Conservation (phyloP, 2,797 vertebrate species). For the Halcyon chelicuti region DNA sequence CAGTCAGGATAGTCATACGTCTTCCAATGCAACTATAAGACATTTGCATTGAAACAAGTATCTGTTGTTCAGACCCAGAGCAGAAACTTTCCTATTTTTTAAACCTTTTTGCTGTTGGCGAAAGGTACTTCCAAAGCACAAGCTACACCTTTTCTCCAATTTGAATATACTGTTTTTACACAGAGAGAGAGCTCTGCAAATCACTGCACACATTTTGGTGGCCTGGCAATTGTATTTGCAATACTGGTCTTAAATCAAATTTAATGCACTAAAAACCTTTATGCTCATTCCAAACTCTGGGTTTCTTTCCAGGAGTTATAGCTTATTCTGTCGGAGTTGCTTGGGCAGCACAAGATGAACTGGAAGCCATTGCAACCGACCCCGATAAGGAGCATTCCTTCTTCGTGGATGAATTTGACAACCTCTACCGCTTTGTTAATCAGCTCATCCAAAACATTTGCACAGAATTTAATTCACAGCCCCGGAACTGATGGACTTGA, state of each 20-base stretch:
- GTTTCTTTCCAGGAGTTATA: conserved; percentile 87
- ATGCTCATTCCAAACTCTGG: background rate
- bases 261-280: background rate
- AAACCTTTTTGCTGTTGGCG: background rate
- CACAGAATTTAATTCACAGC: conserved; percentile 97
- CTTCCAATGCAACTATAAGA: background rate
- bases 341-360: conserved; percentile 96
- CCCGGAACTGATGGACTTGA: conserved; percentile 86
- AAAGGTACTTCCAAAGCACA: background rate
- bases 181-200: background rate
- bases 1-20: background rate
- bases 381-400: conserved; percentile 94
- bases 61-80: background rate
- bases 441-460: conserved; percentile 96
- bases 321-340: conserved; percentile 94
- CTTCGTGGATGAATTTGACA: conserved; percentile 97
- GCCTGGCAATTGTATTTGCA: background rate
- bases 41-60: background rate
- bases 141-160: background rate
- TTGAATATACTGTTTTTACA: background rate
- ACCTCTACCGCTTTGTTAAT: conserved; percentile 89
- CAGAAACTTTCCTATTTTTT: background rate
- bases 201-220: background rate
- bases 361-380: conserved; percentile 94
- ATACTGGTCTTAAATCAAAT: background rate